These are phyloP conservation scores for Craterocephalus amniculus DNA, from an alignment of 2,797 vertebrate genomes.

Conservation along the genomic window DNA sequence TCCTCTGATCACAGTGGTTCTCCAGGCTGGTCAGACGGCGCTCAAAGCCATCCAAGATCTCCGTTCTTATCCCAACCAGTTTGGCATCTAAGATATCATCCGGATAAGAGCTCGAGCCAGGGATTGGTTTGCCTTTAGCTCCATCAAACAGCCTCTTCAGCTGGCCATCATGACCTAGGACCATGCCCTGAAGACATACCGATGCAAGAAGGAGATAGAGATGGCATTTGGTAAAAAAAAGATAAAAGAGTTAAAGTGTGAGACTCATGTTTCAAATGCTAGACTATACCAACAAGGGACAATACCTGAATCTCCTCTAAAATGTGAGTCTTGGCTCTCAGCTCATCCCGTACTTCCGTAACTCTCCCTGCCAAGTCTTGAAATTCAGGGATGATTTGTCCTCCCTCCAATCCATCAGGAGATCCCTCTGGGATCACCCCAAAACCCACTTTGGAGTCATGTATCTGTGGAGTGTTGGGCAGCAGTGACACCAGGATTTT, in stretches of 20 bases:
- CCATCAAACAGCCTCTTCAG: constrained; percentile 89
- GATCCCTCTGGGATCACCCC: constrained; percentile 88
- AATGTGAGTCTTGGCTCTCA: constrained; percentile 88
- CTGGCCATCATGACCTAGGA: constrained; percentile 92
- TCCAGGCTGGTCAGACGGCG: constrained; percentile 88
- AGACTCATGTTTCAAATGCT: not conserved
- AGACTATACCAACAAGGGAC: not conserved
- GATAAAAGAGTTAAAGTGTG: not conserved
- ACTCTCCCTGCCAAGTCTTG: constrained; percentile 90
- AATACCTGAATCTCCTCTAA: constrained; percentile 86
- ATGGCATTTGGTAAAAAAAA: not conserved
- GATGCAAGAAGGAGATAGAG: not conserved
- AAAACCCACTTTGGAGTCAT: constrained; percentile 85
- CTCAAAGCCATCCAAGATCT: constrained; percentile 92
- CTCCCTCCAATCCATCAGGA: constrained; percentile 83
- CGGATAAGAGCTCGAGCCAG: constrained; percentile 78
- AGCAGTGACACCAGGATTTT: constrained; percentile 87
- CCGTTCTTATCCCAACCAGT: constrained; percentile 85
- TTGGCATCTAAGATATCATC: constrained; percentile 88
- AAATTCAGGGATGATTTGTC: constrained; percentile 77
- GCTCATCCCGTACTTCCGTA: constrained; percentile 90
- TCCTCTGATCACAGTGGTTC: constrained; percentile 86
- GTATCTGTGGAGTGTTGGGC: constrained; percentile 72
- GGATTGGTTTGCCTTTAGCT: constrained; percentile 79
- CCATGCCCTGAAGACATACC: constrained; percentile 83